Percentiles rank a stretch among this genome's conserved stretches.
Conservation (phyloP, 1,140 invertebrate genomes). For the Drosophila rhopaloa region DNA sequence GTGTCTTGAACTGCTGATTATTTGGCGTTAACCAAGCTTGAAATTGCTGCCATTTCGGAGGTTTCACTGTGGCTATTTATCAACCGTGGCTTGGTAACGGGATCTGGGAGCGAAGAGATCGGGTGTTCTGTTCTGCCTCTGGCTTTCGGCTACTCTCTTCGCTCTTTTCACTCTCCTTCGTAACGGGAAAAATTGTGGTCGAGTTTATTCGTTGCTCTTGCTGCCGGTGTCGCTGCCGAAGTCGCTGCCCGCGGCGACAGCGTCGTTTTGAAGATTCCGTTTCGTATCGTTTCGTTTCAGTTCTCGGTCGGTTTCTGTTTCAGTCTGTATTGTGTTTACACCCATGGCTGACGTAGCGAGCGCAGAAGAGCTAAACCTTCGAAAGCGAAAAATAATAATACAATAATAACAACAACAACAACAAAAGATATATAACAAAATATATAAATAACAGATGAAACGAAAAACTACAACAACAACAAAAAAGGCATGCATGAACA, state of each 20-base stretch:
- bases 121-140: conserved; percentile 1
- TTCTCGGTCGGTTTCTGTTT: conserved; percentile 45
- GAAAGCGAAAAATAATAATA: conserved; percentile 53
- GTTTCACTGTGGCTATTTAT: conserved; percentile 28
- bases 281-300: conserved; percentile 45
- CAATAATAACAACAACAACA: conserved; percentile 19
- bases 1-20: background rate
- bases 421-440: conserved; percentile 11
- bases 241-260: conserved; percentile 19
- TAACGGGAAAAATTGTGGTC: conserved; percentile 53
- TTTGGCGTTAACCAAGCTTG: background rate
- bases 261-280: conserved; percentile 43
- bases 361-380: conserved; percentile 58
- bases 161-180: conserved; percentile 10
- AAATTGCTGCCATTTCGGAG: background rate
- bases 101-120: conserved; percentile 30
- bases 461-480: conserved; percentile 9
- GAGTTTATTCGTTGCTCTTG: conserved; percentile 63
- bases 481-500: conserved; percentile 29
- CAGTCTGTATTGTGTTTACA: conserved; percentile 84
- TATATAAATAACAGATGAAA: conserved; percentile 13
- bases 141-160: conserved; percentile 10
- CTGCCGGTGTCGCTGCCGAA: conserved; percentile 8
- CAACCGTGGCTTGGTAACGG: conserved; percentile 13
- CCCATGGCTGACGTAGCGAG: conserved; percentile 83